phyloP scores from a whole-genome alignment of 2,113 vertebrate genomes.

The Ptilorrhoa leucosticta region DNA sequence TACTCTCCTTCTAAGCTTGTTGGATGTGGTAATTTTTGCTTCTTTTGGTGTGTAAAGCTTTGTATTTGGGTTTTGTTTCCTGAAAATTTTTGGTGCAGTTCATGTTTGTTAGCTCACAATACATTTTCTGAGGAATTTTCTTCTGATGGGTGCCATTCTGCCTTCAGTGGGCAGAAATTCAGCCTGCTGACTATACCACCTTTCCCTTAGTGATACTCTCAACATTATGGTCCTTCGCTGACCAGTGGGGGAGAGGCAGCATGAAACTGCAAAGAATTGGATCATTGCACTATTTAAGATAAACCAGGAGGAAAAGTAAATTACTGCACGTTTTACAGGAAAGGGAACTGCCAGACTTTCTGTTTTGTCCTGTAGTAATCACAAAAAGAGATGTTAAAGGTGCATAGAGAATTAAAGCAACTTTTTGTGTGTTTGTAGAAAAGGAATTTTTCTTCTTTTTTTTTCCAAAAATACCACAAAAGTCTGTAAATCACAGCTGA shows the following conservation, averaged over 20 bases:
- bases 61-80: neutral
- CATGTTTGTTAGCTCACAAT: neutral
- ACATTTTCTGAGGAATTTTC: neutral
- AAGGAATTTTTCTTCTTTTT: neutral
- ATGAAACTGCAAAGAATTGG: neutral
- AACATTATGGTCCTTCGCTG: neutral
- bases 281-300: neutral
- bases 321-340: neutral
- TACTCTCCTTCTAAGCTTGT: neutral
- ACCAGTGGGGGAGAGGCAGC: neutral
- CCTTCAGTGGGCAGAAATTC: neutral
- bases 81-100: neutral
- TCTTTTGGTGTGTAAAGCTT: neutral
- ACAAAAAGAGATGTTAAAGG: neutral
- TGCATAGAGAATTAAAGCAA: neutral
- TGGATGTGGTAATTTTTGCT: neutral
- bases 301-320: neutral
- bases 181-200: neutral
- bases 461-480: neutral
- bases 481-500: neutral
- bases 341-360: neutral
- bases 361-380: neutral
- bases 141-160: neutral
- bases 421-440: neutral
- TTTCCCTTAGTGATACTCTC: neutral